Conservation (phyloP, 2,797 vertebrate species). For the Echeneis naucrates region DNA sequence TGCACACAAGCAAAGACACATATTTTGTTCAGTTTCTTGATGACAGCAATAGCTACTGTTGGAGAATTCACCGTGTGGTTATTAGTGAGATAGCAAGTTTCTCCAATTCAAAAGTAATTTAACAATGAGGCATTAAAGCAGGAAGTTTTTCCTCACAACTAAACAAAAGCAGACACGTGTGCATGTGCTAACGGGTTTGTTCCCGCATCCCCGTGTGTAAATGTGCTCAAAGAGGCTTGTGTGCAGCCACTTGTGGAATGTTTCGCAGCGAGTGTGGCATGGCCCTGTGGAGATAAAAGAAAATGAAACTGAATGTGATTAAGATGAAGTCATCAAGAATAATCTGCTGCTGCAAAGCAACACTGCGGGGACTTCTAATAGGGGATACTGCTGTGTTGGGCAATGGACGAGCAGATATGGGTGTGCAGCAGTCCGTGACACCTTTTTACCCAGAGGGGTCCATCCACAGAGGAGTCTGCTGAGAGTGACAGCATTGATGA, state of each 20-base stretch:
- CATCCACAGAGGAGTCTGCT: constrained; percentile 43
- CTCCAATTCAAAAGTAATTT: constrained; percentile 26
- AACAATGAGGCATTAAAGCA: constrained; percentile 17
- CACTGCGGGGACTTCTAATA: constrained; percentile 60
- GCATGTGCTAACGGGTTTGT: neutral
- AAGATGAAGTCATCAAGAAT: constrained; percentile 83
- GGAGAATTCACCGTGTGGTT: neutral
- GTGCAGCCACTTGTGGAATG: constrained; percentile 66
- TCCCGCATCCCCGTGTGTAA: constrained; percentile 10
- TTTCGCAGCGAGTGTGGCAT: constrained; percentile 55
- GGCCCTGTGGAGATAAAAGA: constrained; percentile 72
- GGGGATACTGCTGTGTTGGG: constrained; percentile 58
- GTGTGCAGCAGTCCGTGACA: constrained; percentile 79
- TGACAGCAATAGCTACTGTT: neutral
- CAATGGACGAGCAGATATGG: constrained; percentile 64
- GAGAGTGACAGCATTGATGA: constrained; percentile 82
- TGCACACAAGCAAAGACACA: no score
- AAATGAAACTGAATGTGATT: constrained; percentile 83
- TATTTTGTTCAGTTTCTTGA: neutral
- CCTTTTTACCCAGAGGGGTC: constrained; percentile 68
- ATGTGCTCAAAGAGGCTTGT: constrained; percentile 33
- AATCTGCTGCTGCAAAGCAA: constrained; percentile 71
- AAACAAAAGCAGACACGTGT: constrained; percentile 29
- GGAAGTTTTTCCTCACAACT: constrained; percentile 47
- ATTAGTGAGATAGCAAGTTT: constrained; percentile 2